phyloP scores from a whole-genome alignment of 2,797 vertebrate species.

The Pelodytes ibericus region DNA sequence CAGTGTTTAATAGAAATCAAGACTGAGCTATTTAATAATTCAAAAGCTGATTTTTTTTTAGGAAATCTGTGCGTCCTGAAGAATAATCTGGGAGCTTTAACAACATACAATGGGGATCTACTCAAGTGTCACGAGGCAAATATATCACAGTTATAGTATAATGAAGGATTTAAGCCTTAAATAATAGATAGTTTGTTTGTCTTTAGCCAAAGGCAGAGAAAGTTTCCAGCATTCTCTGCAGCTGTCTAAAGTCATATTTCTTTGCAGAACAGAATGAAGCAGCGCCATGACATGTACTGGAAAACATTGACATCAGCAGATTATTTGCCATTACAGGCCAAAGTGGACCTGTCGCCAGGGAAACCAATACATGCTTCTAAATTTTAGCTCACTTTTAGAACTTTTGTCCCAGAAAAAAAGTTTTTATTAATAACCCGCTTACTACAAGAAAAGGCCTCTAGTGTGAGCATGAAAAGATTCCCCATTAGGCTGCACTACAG shows the following conservation, averaged over 20 bases:
- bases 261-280: background rate
- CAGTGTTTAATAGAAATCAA: slow-evolving; percentile 19
- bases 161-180: slow-evolving; percentile 6
- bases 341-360: too few species aligned
- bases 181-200: slow-evolving; percentile 27
- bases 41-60: slow-evolving; percentile 25
- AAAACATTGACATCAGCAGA: background rate
- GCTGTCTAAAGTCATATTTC: background rate
- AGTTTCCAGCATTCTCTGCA: slow-evolving; percentile 1
- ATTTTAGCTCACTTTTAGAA: too few species aligned
- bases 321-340: background rate
- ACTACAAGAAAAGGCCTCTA: too few species aligned
- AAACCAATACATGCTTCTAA: too few species aligned
- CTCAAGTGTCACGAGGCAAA: background rate
- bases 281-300: background rate
- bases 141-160: slow-evolving; percentile 14
- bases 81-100: slow-evolving; percentile 21
- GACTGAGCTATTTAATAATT: slow-evolving; percentile 37
- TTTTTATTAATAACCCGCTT: too few species aligned
- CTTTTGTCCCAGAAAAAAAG: too few species aligned
- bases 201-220: slow-evolving; percentile 1
- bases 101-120: slow-evolving; percentile 24
- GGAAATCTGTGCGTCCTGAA: slow-evolving; percentile 30
- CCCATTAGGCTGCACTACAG: too few species aligned
- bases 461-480: too few species aligned